Evolutionary conservation across 2,797 vertebrate genomes (phyloP), one percentile per base, ranked within the genome.

Genomic region (Catostomus latipinnis): DNA sequence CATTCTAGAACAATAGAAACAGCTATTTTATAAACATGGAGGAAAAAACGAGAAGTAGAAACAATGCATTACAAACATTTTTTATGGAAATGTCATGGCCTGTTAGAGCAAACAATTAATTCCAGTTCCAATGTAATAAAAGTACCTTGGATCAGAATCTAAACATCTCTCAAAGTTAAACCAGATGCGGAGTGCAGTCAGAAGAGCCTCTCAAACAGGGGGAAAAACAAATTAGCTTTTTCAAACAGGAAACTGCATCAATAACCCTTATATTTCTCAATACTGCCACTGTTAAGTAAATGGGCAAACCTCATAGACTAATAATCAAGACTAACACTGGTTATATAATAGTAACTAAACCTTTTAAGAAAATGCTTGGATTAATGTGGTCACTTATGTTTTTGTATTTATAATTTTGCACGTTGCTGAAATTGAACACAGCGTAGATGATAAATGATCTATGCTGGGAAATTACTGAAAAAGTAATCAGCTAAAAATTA

Each of bases 81-180:
- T 87, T 58, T 14, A 87, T 89, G 78, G 86, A 80, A 90, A 91
- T 89, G 87, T 91, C 92, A 88, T 91, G 90, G 87, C 87, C 83
- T 77, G 81, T 91, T 91, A 74, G 34, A 90, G 87, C 91, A 91
- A 94, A 92, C 91, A 92, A 91, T 83, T 88, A 92, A 92, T 91
- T 92, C 90, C 87, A 90, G 82, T 95, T 94, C 94, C 90, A 86
- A 87, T 85, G 90, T 90, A 92, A 92, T 93, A 90, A 86, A 91
- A 93, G 88, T 89, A 87, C 90, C 89, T 89, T 91, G 90, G 91
- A 93, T 88, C 86, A 86, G 88, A 93, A 90, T 91, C 92, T 91
- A 94, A 94, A 94, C 92, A 94, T 91, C 86, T 87, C 82, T 70
- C 86, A 93, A 95, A 94, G 91, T 91, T 86, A 90, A 95, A 95